These are phyloP conservation scores for Hyles lineata DNA, from an alignment of 2,888 invertebrate genomes.

Conservation along the genomic window DNA sequence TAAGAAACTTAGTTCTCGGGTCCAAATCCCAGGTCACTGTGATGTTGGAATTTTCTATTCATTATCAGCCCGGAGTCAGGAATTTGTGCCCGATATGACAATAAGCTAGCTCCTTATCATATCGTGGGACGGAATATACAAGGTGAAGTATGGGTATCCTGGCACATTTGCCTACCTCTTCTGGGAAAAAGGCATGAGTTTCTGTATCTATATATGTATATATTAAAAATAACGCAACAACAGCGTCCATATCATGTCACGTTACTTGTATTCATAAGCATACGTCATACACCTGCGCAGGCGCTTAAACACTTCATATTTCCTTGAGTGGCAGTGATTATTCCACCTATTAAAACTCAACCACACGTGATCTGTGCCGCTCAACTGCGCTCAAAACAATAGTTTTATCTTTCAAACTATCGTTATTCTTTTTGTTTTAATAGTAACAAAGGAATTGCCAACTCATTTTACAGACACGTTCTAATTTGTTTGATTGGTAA, in stretches of 20 bases:
- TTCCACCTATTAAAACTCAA: neutral
- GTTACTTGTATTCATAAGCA: neutral
- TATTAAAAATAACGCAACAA: no score
- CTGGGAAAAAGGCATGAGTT: no score
- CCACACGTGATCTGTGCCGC: slow-evolving; percentile 2
- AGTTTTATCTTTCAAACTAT: slow-evolving; percentile 11
- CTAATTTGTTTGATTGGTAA: slow-evolving; percentile 19
- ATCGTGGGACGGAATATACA: no score
- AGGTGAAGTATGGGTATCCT: no score
- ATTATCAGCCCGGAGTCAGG: no score
- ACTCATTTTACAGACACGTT: slow-evolving; percentile 11
- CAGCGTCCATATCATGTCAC: neutral
- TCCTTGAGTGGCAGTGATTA: neutral
- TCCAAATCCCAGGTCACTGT: no score
- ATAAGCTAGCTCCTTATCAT: no score
- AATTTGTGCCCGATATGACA: no score
- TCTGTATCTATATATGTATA: no score
- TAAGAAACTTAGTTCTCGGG: no score
- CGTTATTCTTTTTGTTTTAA: slow-evolving; percentile 24
- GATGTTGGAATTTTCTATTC: no score
- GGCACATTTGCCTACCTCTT: no score
- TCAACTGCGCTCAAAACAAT: slow-evolving; percentile 9
- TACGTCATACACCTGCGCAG: neutral
- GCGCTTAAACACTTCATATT: neutral
- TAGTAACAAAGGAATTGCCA: slow-evolving; percentile 17